Percentiles rank a stretch among this genome's conserved stretches.
Conservation (phyloP, 2,888 invertebrate species). For the Dasysyrphus tricinctus region DNA sequence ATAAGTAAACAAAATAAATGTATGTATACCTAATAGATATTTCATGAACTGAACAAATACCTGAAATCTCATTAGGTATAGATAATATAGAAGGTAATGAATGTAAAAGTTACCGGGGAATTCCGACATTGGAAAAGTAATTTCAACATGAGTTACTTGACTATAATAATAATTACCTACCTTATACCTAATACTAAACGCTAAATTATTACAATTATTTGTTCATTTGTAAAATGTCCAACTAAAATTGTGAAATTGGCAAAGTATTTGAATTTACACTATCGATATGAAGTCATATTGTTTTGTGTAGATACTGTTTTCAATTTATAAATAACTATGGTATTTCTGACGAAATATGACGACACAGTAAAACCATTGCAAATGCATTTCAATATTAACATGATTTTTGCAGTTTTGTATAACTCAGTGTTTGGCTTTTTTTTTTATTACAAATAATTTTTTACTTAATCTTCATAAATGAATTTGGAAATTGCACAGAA, state of each 20-base stretch:
- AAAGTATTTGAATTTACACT: not conserved
- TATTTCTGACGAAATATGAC: not conserved
- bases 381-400: not conserved
- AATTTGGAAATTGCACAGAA: too few relatives aligned
- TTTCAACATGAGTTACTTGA: slow-evolving; percentile 13
- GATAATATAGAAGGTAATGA: not conserved
- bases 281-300: not conserved
- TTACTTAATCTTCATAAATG: too few relatives aligned
- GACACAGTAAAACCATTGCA: not conserved
- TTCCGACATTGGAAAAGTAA: slow-evolving; percentile 23
- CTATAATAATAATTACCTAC: slow-evolving; percentile 9
- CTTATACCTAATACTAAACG: not conserved
- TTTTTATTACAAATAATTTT: too few relatives aligned
- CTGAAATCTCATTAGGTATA: slow-evolving; percentile 17
- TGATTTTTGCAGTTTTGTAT: too few relatives aligned
- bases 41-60: slow-evolving; percentile 21
- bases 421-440: too few relatives aligned
- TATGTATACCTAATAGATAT: not conserved
- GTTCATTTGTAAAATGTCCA: not conserved
- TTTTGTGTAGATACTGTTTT: not conserved
- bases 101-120: slow-evolving; percentile 20
- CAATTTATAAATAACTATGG: not conserved
- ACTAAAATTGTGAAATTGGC: not conserved
- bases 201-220: slow-evolving; percentile 4
- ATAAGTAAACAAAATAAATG: too few relatives aligned